Conservation (phyloP, 2,888 invertebrate genomes). For the Microctonus aethiopoides region DNA sequence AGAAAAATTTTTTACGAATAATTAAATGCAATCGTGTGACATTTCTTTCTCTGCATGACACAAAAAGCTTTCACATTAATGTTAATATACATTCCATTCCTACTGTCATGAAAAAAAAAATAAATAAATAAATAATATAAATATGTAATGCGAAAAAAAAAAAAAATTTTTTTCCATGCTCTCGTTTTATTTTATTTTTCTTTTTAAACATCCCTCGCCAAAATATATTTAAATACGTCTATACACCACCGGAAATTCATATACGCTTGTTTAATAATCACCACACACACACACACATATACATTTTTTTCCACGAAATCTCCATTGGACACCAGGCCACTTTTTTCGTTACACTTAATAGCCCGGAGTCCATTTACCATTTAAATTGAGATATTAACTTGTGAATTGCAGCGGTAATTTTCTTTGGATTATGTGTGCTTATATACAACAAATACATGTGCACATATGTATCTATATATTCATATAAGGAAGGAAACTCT, state of each 20-base stretch:
- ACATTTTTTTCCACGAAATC: conserved; percentile 17
- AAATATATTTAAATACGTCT: neutral
- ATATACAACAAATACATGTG: neutral
- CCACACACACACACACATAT: neutral
- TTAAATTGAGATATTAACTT: conserved; percentile 35
- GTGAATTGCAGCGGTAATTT: conserved; percentile 29
- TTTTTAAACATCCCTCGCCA: neutral
- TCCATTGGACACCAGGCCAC: conserved; percentile 8
- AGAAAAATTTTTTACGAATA: too few relatives aligned
- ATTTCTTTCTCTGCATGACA: neutral
- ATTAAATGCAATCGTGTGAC: neutral
- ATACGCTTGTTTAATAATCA: neutral
- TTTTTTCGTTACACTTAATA: conserved; percentile 24
- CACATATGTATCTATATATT: too few relatives aligned
- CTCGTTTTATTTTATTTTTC: too few relatives aligned
- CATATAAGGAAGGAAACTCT: neutral
- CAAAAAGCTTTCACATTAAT: neutral
- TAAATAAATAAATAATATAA: too few relatives aligned
- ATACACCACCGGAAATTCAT: neutral
- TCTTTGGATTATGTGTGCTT: conserved; percentile 13
- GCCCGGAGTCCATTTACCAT: conserved; percentile 27
- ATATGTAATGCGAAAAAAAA: too few relatives aligned
- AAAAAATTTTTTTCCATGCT: too few relatives aligned
- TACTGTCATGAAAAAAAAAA: too few relatives aligned
- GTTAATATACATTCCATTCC: too few relatives aligned